A percentile compares a stretch with the other conserved stretches of the same genome.
These are phyloP conservation scores for Pelobates fuscus DNA, from an alignment of 2,113 vertebrate genomes.

Conservation along the genomic window DNA sequence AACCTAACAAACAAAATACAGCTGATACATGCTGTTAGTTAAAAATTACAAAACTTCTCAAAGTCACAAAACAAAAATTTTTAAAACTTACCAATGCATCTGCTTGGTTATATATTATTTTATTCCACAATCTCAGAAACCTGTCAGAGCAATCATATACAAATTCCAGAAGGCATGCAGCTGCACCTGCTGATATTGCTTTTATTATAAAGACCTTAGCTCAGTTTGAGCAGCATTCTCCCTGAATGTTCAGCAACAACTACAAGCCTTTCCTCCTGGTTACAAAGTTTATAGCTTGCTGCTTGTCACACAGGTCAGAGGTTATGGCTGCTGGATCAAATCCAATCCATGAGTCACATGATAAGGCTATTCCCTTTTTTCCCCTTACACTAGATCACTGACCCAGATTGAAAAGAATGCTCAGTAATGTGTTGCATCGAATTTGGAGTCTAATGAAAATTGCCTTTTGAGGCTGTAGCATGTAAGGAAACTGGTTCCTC, in stretches of 20 bases:
- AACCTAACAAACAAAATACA: too few species aligned
- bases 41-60: too few species aligned
- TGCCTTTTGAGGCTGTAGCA: neutral
- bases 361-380: neutral
- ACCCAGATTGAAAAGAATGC: neutral
- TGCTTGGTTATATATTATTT: too few species aligned
- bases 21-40: too few species aligned
- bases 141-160: too few species aligned
- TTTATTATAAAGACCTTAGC: neutral
- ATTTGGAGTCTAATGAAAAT: neutral
- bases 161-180: neutral
- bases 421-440: neutral
- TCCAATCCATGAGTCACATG: neutral
- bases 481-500: constrained; percentile 35
- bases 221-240: neutral
- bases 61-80: too few species aligned
- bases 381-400: neutral
- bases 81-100: too few species aligned
- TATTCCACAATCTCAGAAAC: too few species aligned
- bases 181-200: neutral
- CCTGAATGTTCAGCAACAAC: neutral
- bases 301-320: constrained; percentile 14
- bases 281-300: neutral
- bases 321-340: neutral
- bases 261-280: neutral